These are phyloP conservation scores for Cordylochernes scorpioides DNA, from an alignment of 2,888 invertebrate genomes.

Conservation along the genomic window DNA sequence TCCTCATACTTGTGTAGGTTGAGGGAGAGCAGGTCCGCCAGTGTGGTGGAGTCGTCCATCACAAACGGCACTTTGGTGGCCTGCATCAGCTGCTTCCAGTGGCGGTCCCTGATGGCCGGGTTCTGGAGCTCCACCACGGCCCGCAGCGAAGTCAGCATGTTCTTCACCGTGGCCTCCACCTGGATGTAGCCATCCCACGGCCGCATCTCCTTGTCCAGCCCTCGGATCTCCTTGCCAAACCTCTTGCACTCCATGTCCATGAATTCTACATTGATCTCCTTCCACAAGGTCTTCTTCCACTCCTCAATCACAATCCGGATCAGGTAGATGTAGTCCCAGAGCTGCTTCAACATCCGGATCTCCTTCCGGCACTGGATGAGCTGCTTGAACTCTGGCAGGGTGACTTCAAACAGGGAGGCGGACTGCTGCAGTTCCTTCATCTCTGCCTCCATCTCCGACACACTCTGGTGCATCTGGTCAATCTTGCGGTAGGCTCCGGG, in stretches of 20 bases:
- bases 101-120: conserved; percentile 75
- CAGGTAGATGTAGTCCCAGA: conserved; percentile 81
- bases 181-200: conserved; percentile 70
- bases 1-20: conserved; percentile 91
- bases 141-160: conserved; percentile 75
- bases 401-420: conserved; percentile 77
- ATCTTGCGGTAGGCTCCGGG: conserved; percentile 41
- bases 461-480: conserved; percentile 47
- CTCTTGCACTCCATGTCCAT: conserved; percentile 97
- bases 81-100: conserved; percentile 88
- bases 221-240: conserved; percentile 73
- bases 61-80: conserved; percentile 66
- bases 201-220: conserved; percentile 83
- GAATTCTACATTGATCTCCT: conserved; percentile 85
- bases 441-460: conserved; percentile 49
- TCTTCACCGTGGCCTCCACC: conserved; percentile 72
- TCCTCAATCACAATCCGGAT: conserved; percentile 73
- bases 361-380: conserved; percentile 74
- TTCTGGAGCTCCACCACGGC: conserved; percentile 89
- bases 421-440: conserved; percentile 64
- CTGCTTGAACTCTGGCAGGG: conserved; percentile 73
- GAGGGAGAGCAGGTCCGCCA: conserved; percentile 63
- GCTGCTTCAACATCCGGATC: conserved; percentile 42
- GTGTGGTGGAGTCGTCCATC: conserved; percentile 70
- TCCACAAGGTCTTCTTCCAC: conserved; percentile 92